phyloP scores from a whole-genome alignment of 2,888 invertebrate genomes.

The Eutolmus rufibarbis region DNA sequence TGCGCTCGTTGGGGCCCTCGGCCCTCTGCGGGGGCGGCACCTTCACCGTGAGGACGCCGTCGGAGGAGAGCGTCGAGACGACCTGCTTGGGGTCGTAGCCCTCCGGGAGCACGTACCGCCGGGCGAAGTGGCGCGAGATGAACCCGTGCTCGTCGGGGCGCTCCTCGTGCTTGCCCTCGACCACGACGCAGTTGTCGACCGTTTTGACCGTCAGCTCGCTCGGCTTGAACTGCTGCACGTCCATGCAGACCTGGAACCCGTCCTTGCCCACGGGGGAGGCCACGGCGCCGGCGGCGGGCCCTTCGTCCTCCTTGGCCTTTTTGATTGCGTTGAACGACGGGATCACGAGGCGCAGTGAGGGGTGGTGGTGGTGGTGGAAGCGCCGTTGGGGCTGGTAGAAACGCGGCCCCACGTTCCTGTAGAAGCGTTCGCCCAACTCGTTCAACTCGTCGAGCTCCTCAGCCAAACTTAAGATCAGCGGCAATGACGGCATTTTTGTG shows the following conservation, averaged over 20 bases:
- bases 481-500: neutral
- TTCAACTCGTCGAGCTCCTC: neutral
- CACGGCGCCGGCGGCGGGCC: too few species aligned
- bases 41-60: conserved; percentile 78
- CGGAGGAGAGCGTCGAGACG: conserved; percentile 78
- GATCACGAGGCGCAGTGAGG: conserved; percentile 53
- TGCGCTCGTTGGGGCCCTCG: conserved; percentile 63
- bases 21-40: conserved; percentile 45
- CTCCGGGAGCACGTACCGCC: conserved; percentile 73
- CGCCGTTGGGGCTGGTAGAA: neutral
- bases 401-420: neutral
- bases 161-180: conserved; percentile 77
- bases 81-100: conserved; percentile 76
- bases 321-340: conserved; percentile 49
- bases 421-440: neutral
- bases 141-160: conserved; percentile 76
- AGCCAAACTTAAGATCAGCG: neutral
- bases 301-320: neutral
- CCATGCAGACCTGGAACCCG: conserved; percentile 73
- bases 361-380: conserved; percentile 55
- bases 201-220: conserved; percentile 76
- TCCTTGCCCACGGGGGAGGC: conserved; percentile 66
- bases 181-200: conserved; percentile 68
- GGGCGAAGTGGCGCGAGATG: conserved; percentile 80
- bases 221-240: conserved; percentile 75